phyloP scores from a whole-genome alignment of 2,888 invertebrate genomes.

The Oxycera nigricornis region DNA sequence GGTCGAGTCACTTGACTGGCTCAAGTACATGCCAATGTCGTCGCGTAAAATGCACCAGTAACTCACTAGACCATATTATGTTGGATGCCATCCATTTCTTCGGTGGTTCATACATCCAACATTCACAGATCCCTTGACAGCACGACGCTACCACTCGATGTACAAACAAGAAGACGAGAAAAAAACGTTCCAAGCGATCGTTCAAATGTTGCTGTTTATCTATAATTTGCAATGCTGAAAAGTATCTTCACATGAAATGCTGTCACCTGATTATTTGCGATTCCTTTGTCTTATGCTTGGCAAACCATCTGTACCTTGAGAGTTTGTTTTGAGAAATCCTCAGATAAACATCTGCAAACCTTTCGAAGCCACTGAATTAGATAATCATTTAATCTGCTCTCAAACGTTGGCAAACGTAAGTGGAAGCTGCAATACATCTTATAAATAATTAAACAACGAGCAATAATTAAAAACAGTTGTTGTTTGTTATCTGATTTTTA shows the following conservation, averaged over 20 bases:
- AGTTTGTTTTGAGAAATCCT: background rate
- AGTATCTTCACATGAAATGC: background rate
- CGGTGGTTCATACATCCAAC: background rate
- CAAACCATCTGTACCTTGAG: background rate
- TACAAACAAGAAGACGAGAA: background rate
- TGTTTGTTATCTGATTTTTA: no score
- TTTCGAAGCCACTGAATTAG: slow-evolving; percentile 15
- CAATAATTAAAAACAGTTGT: no score
- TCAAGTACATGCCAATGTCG: slow-evolving; percentile 7
- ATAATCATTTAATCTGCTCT: slow-evolving; percentile 5
- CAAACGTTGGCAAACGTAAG: background rate
- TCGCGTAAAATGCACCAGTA: slow-evolving; percentile 27
- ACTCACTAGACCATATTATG: slow-evolving; percentile 27
- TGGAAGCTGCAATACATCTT: no score
- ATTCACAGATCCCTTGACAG: background rate
- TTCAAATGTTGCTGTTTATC: background rate
- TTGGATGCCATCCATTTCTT: slow-evolving; percentile 1
- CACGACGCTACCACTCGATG: background rate
- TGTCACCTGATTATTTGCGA: background rate
- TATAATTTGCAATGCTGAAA: background rate
- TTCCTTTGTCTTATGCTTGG: background rate
- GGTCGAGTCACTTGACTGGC: background rate
- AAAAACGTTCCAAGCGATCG: background rate
- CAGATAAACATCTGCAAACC: background rate
- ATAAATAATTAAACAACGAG: no score